Conservation (phyloP, 2,797 vertebrate species). For the Gymnothorax javanicus region DNA sequence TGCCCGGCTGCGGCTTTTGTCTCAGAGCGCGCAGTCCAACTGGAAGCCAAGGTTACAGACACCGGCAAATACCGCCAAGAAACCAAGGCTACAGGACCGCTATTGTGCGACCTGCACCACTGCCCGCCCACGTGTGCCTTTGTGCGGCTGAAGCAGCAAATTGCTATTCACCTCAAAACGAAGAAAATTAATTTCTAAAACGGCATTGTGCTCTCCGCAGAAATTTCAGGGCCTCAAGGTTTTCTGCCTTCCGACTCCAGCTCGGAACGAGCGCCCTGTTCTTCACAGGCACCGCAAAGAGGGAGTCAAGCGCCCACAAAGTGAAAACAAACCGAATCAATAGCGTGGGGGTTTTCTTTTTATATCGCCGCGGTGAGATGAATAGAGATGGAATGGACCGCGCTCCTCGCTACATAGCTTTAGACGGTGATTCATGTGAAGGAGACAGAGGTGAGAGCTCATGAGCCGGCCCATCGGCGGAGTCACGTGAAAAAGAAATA, state of each 20-base stretch:
- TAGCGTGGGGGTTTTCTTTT: neutral
- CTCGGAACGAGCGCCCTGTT: neutral
- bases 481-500: neutral
- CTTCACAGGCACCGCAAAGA: neutral
- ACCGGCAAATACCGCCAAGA: neutral
- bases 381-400: neutral
- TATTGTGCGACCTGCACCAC: neutral
- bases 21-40: neutral
- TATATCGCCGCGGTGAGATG: neutral
- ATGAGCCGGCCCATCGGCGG: neutral
- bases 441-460: neutral
- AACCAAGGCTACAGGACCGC: neutral
- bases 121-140: neutral
- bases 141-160: neutral
- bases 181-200: neutral
- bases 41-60: slow-evolving; percentile 19
- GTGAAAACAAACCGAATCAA: slow-evolving; percentile 12
- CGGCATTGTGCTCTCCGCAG: neutral
- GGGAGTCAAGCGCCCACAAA: neutral
- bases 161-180: slow-evolving; percentile 1
- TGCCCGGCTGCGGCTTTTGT: neutral
- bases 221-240: neutral
- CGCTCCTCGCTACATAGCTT: neutral
- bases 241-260: neutral
- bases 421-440: neutral